These are phyloP conservation scores for Aplocera efformata DNA, from an alignment of 2,888 invertebrate genomes.

Conservation along the genomic window DNA sequence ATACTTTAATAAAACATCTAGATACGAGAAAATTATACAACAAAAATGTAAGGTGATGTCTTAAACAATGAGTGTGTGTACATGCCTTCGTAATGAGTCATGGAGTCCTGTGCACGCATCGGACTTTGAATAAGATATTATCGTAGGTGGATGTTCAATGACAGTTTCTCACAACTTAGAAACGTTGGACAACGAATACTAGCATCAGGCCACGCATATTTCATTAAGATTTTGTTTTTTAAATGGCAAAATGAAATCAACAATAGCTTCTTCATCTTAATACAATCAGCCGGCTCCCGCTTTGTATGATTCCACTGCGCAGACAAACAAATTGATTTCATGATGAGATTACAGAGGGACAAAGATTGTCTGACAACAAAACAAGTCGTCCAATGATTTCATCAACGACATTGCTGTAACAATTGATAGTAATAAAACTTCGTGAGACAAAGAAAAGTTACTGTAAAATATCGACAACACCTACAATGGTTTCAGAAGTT, in stretches of 20 bases:
- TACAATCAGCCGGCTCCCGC: slow-evolving; percentile 24
- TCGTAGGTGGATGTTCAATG: too few relatives aligned
- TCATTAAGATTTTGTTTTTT: too few relatives aligned
- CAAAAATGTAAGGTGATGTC: slow-evolving; percentile 10
- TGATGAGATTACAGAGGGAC: slow-evolving; percentile 20
- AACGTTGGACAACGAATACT: too few relatives aligned
- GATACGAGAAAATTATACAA: slow-evolving; percentile 4
- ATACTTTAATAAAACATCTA: too few relatives aligned
- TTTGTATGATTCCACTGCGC: slow-evolving; percentile 33
- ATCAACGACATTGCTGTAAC: slow-evolving; percentile 6
- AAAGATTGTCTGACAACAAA: slow-evolving; percentile 16
- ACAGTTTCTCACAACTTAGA: too few relatives aligned
- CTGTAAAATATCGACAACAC: not conserved
- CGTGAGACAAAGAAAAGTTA: slow-evolving; percentile 6
- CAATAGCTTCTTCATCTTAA: too few relatives aligned
- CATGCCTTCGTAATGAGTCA: slow-evolving; percentile 37
- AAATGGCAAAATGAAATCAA: too few relatives aligned
- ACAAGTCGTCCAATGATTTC: slow-evolving; percentile 11
- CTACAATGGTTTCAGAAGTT: not conserved
- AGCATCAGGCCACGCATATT: too few relatives aligned
- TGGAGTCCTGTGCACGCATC: slow-evolving; percentile 25
- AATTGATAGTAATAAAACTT: slow-evolving; percentile 6
- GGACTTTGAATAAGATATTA: slow-evolving; percentile 23
- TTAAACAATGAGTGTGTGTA: slow-evolving; percentile 28
- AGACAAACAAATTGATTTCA: slow-evolving; percentile 25